phyloP scores from a whole-genome alignment of 2,113 vertebrate species.

The Alethe castanea region DNA sequence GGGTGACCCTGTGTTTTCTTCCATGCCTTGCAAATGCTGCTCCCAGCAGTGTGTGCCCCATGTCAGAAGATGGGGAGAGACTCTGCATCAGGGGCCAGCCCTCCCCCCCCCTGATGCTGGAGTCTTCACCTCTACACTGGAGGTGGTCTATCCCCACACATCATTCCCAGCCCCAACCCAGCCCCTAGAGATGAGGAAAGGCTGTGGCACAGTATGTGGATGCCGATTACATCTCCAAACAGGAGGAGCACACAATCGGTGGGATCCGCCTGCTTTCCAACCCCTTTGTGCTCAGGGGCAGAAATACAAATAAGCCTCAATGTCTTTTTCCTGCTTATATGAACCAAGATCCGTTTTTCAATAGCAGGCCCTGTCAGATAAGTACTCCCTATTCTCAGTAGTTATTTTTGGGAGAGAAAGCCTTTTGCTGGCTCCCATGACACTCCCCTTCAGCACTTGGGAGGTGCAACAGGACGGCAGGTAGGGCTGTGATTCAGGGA shows the following conservation, averaged over 20 bases:
- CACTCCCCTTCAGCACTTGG: background rate
- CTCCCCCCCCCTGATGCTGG: background rate
- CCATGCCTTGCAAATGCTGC: fast-evolving
- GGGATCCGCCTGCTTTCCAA: constrained; percentile 48
- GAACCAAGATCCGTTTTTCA: constrained; percentile 45
- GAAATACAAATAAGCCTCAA: constrained; percentile 60
- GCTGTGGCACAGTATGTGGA: constrained; percentile 13
- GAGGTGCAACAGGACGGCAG: background rate
- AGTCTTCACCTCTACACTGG: background rate
- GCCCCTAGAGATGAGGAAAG: constrained; percentile 25
- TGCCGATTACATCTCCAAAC: constrained; percentile 47
- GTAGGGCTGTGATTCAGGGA: background rate
- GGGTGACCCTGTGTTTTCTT: background rate
- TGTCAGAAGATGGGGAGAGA: background rate
- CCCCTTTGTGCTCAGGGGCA: constrained; percentile 52
- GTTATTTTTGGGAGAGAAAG: constrained; percentile 5
- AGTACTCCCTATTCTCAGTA: constrained; percentile 13
- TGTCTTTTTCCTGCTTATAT: constrained; percentile 58
- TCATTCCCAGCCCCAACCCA: background rate
- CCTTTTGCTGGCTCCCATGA: background rate
- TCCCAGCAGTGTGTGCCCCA: fast-evolving
- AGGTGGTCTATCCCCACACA: background rate
- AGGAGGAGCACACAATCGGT: constrained; percentile 48
- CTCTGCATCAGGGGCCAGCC: background rate
- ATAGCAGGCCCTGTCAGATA: constrained; percentile 37